Base-by-base conservation (phyloP, 2,888 invertebrate species). In the Andrena haemorrhoa region DNA sequence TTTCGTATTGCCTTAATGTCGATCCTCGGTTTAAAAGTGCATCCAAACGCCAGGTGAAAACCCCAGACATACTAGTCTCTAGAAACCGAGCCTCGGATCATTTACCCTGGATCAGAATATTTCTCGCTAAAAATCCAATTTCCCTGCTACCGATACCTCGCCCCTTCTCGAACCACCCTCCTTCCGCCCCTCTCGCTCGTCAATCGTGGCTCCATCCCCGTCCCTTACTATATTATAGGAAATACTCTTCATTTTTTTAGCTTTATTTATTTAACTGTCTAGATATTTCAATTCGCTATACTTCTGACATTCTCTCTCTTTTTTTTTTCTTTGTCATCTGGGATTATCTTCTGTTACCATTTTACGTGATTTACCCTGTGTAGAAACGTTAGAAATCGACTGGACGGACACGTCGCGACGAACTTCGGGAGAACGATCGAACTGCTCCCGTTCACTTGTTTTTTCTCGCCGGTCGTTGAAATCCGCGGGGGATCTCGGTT, bases 101-200 rank as follows among this genome's bases (percentile, higher is more conserved):
- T 84, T 92, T 93, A 93, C 93, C 93, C 93, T 93, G 93, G 92
- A 93, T 93, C 90, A 92, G 91, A 92, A 92, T 90, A 90, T 90
- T 91, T 90, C 88, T 91, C 88, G 86, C 90, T 93, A 92, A 90
- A 90, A 91, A 91, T 90, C 91, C 90, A 91, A 91, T 89, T 89
- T 89, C 88, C 89, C 89, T 89, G 90, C 91, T 91, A 91, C 91
- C 79, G 89, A 90, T 89, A 89, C 88, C 82, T 85, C 82, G 79
- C 71, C 70, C 72, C 63, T 69, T 41, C 20, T 20, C 53, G 35
- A n/a, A 47, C 47, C 78, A 61, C 79, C 49, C 61, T 81, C 41
- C 8, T 16, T 72, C 66, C 71, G 65, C 53, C 26, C 77, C 78
- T 66, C 64, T 35, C 64, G 47, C 53, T 53, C 68, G 51, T 63